These are phyloP conservation scores for Tetramorium bicarinatum DNA, from an alignment of 2,888 invertebrate species.

Conservation along the genomic window DNA sequence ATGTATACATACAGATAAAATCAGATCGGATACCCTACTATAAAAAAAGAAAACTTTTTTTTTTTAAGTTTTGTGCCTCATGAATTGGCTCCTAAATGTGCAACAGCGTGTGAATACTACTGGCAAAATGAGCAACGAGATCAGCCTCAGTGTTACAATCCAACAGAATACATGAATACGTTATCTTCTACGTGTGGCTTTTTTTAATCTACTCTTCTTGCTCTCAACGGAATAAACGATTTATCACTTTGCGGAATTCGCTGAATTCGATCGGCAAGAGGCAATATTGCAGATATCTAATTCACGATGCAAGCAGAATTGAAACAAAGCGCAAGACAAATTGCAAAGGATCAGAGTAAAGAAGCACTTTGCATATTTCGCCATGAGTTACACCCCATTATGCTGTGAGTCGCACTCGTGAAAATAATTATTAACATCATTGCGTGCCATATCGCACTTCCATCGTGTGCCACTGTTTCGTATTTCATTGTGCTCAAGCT, in stretches of 20 bases:
- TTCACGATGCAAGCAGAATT: slow-evolving; percentile 31
- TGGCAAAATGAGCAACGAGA: slow-evolving; percentile 57
- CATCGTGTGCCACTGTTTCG: background rate
- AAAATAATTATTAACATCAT: slow-evolving; percentile 33
- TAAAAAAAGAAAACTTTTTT: background rate
- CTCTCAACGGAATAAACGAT: slow-evolving; percentile 56
- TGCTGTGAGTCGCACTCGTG: background rate
- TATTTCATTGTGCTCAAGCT: slow-evolving; percentile 9
- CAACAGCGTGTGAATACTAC: slow-evolving; percentile 58
- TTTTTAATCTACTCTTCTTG: slow-evolving; percentile 61
- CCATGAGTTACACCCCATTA: slow-evolving; percentile 17
- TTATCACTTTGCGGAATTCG: slow-evolving; percentile 64
- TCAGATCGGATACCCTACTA: background rate
- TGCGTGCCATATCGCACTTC: slow-evolving; percentile 24
- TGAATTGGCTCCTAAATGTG: slow-evolving; percentile 38
- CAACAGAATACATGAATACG: slow-evolving; percentile 69
- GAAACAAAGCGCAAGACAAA: slow-evolving; percentile 58
- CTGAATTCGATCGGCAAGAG: slow-evolving; percentile 47
- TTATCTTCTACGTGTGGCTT: slow-evolving; percentile 70
- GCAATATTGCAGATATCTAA: slow-evolving; percentile 43
- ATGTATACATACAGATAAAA: background rate
- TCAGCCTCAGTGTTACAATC: slow-evolving; percentile 52
- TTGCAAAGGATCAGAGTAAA: slow-evolving; percentile 49
- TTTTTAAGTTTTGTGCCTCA: background rate
- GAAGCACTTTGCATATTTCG: slow-evolving; percentile 52